A percentile compares a stretch with the other conserved stretches of the same genome.
These are phyloP conservation scores for Lanistes nyassanus DNA, from an alignment of 1,140 invertebrate species.

Conservation along the genomic window DNA sequence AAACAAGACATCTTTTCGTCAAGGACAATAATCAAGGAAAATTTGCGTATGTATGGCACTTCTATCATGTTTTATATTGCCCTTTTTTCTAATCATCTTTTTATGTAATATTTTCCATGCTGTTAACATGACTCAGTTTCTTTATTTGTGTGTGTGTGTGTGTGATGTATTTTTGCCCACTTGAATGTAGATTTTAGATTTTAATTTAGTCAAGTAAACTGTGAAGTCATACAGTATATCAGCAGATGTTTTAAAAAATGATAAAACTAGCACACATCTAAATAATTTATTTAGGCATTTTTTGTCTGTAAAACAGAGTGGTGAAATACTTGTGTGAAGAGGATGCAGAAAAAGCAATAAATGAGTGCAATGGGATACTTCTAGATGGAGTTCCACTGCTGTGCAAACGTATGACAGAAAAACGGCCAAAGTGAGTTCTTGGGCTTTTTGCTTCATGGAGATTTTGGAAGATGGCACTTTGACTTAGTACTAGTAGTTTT, in stretches of 20 bases:
- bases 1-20: conserved; percentile 17
- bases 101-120: no score
- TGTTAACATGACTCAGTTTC: neutral
- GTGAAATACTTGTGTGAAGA: conserved; percentile 40
- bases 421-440: conserved; percentile 24
- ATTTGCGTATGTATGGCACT: conserved; percentile 19
- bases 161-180: neutral
- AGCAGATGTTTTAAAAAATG: neutral
- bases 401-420: conserved; percentile 25
- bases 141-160: no score
- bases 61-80: neutral
- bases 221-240: neutral
- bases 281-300: neutral
- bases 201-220: neutral
- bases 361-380: conserved; percentile 30
- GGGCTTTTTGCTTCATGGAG: no score
- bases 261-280: neutral
- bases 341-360: conserved; percentile 38
- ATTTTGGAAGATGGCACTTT: no score
- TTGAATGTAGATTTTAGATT: neutral
- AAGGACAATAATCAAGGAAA: conserved; percentile 25
- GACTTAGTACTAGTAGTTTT: no score
- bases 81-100: no score
- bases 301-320: conserved; percentile 24
- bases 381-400: conserved; percentile 27